Percentiles rank a stretch among this genome's conserved stretches.
phyloP scores from a whole-genome alignment of 1,140 invertebrate genomes.

The Hylaeus volcanicus region DNA sequence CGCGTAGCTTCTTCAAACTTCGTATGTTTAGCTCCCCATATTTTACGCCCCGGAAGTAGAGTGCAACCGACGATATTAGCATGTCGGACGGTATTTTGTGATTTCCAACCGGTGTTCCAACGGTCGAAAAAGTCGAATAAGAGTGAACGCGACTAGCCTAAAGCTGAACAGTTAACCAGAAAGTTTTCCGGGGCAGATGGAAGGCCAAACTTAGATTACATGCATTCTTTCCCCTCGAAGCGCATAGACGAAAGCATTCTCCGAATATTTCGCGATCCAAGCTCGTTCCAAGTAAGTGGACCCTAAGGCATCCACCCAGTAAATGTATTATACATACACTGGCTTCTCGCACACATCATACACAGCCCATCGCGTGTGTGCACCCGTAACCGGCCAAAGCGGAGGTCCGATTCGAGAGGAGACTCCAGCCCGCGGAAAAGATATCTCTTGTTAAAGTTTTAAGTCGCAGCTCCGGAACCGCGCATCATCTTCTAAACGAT shows the following conservation, averaged over 20 bases:
- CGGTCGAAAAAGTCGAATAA: not conserved
- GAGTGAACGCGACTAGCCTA: not conserved
- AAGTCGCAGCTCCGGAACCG: conserved; percentile 20
- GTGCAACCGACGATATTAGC: too few relatives aligned
- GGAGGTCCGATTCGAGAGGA: not conserved
- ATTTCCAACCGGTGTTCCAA: too few relatives aligned
- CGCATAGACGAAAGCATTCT: conserved; percentile 23
- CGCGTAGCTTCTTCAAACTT: too few relatives aligned
- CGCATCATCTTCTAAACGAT: conserved; percentile 4
- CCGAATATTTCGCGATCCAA: conserved; percentile 26
- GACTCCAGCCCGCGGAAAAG: not conserved
- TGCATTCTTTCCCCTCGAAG: conserved; percentile 22
- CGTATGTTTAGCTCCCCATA: too few relatives aligned
- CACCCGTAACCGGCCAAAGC: not conserved
- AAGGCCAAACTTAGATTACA: conserved; percentile 36
- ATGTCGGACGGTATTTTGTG: too few relatives aligned
- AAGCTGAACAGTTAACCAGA: conserved; percentile 2
- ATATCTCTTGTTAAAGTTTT: conserved; percentile 50
- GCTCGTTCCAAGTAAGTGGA: conserved; percentile 13
- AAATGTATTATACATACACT: conserved; percentile 20
- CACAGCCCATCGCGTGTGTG: not conserved
- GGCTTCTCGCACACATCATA: not conserved
- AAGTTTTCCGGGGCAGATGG: not conserved
- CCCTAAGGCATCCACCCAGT: not conserved
- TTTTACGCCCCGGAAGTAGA: too few relatives aligned